Conservation (phyloP, 2,888 invertebrate species). For the Nymphalis c-album region DNA sequence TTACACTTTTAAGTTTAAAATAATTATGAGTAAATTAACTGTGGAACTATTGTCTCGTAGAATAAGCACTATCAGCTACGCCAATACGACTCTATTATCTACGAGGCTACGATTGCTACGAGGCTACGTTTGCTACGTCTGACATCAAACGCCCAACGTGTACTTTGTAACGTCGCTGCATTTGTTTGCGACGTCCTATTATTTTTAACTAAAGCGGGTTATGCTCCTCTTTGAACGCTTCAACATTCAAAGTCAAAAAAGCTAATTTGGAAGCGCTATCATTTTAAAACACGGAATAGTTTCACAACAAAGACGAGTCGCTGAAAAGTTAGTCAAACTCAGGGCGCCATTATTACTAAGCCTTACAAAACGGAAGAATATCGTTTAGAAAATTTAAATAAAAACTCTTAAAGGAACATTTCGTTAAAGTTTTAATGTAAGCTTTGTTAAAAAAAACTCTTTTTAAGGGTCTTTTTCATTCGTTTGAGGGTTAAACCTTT, state of each 20-base stretch:
- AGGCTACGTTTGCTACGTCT: too few relatives aligned
- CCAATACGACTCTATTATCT: too few relatives aligned
- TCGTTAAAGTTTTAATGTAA: slow-evolving; percentile 7
- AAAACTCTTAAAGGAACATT: slow-evolving; percentile 7
- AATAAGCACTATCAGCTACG: too few relatives aligned
- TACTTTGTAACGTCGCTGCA: too few relatives aligned
- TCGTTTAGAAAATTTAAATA: slow-evolving; percentile 12
- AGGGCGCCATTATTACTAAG: background rate
- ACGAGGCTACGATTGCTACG: too few relatives aligned
- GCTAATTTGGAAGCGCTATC: background rate
- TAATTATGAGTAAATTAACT: too few relatives aligned
- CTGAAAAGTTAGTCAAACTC: background rate
- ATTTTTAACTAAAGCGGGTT: background rate
- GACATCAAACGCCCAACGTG: too few relatives aligned
- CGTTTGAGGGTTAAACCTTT: slow-evolving; percentile 2
- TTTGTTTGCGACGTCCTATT: background rate
- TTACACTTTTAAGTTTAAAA: too few relatives aligned
- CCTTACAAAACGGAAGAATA: slow-evolving; percentile 2
- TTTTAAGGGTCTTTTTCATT: slow-evolving; percentile 8
- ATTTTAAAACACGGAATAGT: background rate
- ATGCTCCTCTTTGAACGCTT: background rate
- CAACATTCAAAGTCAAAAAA: background rate
- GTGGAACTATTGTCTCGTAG: too few relatives aligned
- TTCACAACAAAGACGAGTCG: background rate
- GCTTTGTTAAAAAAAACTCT: slow-evolving; percentile 5